Conservation (phyloP, 2,797 vertebrate genomes). For the Fistularia commersonii region DNA sequence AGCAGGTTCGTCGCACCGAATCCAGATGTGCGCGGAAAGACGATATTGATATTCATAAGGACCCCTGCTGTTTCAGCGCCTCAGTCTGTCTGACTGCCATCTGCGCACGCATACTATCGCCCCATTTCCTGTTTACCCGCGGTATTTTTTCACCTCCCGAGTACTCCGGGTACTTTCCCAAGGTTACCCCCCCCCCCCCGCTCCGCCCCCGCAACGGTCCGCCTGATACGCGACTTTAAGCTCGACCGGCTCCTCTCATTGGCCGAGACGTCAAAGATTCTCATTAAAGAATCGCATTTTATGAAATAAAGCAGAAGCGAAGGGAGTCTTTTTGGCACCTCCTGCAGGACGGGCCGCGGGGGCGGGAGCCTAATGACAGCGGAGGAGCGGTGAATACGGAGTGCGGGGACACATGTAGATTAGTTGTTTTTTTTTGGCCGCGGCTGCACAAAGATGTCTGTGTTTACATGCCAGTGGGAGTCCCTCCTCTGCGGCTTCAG, state of each 20-base stretch:
- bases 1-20: slow-evolving; percentile 80
- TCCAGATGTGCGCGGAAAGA: slow-evolving; percentile 37
- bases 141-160: too few relatives aligned
- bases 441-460: slow-evolving; percentile 60
- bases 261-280: too few relatives aligned
- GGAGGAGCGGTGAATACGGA: slow-evolving; percentile 47
- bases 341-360: slow-evolving; percentile 28
- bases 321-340: slow-evolving; percentile 28
- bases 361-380: slow-evolving; percentile 51
- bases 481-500: slow-evolving; percentile 58
- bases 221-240: too few relatives aligned
- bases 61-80: too few relatives aligned
- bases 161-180: too few relatives aligned
- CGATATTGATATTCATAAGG: slow-evolving; percentile 3
- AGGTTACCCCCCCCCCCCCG: too few relatives aligned
- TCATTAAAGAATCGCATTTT: slow-evolving; percentile 16
- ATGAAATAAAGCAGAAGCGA: slow-evolving; percentile 29
- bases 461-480: slow-evolving; percentile 59
- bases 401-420: slow-evolving; percentile 61
- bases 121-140: too few relatives aligned
- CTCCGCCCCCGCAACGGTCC: too few relatives aligned
- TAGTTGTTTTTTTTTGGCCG: slow-evolving; percentile 54
- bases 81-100: too few relatives aligned
- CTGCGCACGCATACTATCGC: too few relatives aligned
- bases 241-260: neutral